Conservation (phyloP, 2,888 invertebrate species). For the Chironomus tentans region DNA sequence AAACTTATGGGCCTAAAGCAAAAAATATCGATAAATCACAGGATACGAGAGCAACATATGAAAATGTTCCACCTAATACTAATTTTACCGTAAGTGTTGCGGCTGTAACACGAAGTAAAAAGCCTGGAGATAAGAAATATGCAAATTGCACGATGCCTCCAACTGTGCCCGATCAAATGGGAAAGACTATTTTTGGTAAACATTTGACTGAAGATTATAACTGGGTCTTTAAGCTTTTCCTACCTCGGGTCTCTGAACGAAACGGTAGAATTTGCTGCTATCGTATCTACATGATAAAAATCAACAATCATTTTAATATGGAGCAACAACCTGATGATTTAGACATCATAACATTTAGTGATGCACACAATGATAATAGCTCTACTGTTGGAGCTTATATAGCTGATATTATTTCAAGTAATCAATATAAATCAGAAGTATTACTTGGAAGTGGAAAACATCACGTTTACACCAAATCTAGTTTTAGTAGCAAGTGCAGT, state of each 20-base stretch:
- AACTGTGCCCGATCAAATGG: constrained; percentile 55
- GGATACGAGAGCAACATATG: constrained; percentile 46
- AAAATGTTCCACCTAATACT: constrained; percentile 70
- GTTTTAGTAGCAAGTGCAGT: background rate
- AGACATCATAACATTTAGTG: constrained; percentile 60
- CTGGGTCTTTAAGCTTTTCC: constrained; percentile 63
- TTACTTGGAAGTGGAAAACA: constrained; percentile 61
- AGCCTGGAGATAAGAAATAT: constrained; percentile 57
- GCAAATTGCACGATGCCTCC: constrained; percentile 60
- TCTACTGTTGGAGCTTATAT: constrained; percentile 63
- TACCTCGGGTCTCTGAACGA: constrained; percentile 70
- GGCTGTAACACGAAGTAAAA: constrained; percentile 66
- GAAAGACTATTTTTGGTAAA: constrained; percentile 49
- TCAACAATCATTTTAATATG: constrained; percentile 52
- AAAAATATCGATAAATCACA: constrained; percentile 48
- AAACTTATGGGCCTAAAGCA: constrained; percentile 51
- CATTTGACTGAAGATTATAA: constrained; percentile 51
- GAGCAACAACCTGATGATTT: constrained; percentile 60
- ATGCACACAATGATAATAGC: constrained; percentile 58
- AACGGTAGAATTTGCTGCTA: constrained; percentile 85
- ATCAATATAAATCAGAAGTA: constrained; percentile 54
- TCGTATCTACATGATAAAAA: constrained; percentile 66
- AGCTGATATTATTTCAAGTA: constrained; percentile 73
- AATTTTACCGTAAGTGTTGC: constrained; percentile 71
- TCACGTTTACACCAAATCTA: constrained; percentile 26